phyloP scores from a whole-genome alignment of 2,797 vertebrate species.

The Rhinella marina region DNA sequence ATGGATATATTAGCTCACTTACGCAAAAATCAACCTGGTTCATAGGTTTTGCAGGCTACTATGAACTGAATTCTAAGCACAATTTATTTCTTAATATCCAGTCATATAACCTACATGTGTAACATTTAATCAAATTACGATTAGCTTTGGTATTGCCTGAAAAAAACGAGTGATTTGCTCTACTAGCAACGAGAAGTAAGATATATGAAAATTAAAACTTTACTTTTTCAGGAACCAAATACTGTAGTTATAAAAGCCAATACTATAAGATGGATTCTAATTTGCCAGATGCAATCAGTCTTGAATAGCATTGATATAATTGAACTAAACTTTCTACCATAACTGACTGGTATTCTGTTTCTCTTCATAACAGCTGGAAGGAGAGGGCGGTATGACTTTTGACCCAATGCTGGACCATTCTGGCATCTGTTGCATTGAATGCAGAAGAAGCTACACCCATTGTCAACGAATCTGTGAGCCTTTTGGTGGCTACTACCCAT shows the following conservation, averaged over 20 bases:
- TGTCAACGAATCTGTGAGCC: constrained; percentile 92
- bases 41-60: no score
- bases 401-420: constrained; percentile 93
- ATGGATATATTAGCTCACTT: no score
- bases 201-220: no score
- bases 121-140: no score
- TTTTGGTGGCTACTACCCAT: constrained; percentile 84
- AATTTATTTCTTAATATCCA: no score
- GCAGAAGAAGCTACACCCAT: constrained; percentile 88
- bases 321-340: background rate
- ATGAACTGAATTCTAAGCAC: no score
- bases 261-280: background rate
- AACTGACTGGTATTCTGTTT: background rate
- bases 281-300: background rate
- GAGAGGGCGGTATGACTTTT: constrained; percentile 85
- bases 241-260: background rate
- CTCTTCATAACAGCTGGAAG: constrained; percentile 77
- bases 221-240: background rate
- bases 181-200: no score
- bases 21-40: no score
- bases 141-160: no score
- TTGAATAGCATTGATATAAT: background rate
- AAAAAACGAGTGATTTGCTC: no score
- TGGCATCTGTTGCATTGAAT: constrained; percentile 91
- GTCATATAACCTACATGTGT: no score